Base-by-base conservation (phyloP, 64 coral and sea anemone species). In the Stichodactyla helianthus region DNA sequence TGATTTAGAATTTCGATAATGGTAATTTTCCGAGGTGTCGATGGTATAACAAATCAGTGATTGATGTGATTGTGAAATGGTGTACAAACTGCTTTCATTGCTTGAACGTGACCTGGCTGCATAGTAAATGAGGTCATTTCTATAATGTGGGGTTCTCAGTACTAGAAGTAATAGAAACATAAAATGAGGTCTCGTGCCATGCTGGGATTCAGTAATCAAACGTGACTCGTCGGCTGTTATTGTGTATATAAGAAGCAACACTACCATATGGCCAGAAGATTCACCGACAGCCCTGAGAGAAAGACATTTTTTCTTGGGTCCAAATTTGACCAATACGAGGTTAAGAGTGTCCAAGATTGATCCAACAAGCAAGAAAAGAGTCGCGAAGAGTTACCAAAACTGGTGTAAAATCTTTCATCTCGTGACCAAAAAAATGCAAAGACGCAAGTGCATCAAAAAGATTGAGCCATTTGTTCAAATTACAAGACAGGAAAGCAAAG, bases 401-500 rank as follows among this genome's bases (percentile, higher is more conserved):
- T 79, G 11, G 22, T 27, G 16, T 44, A 79, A 31, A 52, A 79
- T 15, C 19, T 4, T 23, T 23, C 5, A 22, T 68, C 63, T 8
- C 5, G 26, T 14, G 68, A 74, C 3, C 25, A 44, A 3, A 44
- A 74, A 74, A 74, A 74, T 74, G 68, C 68, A 74, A 74, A 9
- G 26, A 31, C 68, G 27, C 68, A 74, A 74, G 20, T 74, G 68
- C 68, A 74, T 74, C 68, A 74, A 74, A 4, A 74, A 74, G 68
- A 74, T 74, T 7, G 22, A 26, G 0, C 68, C n/a, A 23, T 27
- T 31, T 35, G 78, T 13, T 51, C 0, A 53, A 7, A 52, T 50
- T 51, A 53, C 50, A 52, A 54, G 52, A 51, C 78, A 51, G 17
- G 78, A 17, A 6, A 81, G 35, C 10, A 52, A 19, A 52, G 52